Evolutionary conservation across 2,113 vertebrate genomes (phyloP), one percentile per base, ranked within the genome.

Genomic region (Actenoides lindsayi): DNA sequence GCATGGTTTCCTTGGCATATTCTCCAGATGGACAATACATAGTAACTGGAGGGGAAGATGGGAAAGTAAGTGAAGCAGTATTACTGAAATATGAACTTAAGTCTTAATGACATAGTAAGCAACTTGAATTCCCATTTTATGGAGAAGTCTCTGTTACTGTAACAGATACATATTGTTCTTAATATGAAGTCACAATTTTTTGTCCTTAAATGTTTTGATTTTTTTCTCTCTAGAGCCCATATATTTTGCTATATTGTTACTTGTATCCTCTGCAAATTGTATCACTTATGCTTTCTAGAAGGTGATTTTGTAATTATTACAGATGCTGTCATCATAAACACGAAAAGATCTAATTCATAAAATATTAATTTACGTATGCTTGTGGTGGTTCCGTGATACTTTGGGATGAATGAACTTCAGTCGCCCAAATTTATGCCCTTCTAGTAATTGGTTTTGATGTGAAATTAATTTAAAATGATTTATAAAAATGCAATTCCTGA

Each of bases 11-110:
- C 0, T 96, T 99, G 97, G 98, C 98, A 1, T 99, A 99, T 94
- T 99, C 99, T 2, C 99, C 99, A 1, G 99, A 99, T 15, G 99
- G 99, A 19, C 99, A 99, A 78, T 98, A 99, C 96, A 97, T 99
- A 2, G 99, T 75, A 2, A 99, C 99, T 0, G 99, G 99, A 50
- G 99, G 99, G 10, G 99, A 99, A 20, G 99, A 99, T 39, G 99
- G 99, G 57, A 99, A 99, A 95, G 99, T 99, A 76, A 97, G 99
- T 69, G 53, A 27, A 8, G 12, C 59, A 56, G 0, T 42, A 16
- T n/a, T 75, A 27, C 30, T 88, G 59, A 56, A 75, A 51, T 30
- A 2, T 2, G 5, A 84, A 20, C n/a, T 70, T 46, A 54, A 23
- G 6, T 64, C 31, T 11, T 35, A 54, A n/a, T 28, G 64, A 27